A percentile compares a stretch with the other conserved stretches of the same genome.
These are phyloP conservation scores for Steromphala cineraria DNA, from an alignment of 2,888 invertebrate species.

Conservation along the genomic window DNA sequence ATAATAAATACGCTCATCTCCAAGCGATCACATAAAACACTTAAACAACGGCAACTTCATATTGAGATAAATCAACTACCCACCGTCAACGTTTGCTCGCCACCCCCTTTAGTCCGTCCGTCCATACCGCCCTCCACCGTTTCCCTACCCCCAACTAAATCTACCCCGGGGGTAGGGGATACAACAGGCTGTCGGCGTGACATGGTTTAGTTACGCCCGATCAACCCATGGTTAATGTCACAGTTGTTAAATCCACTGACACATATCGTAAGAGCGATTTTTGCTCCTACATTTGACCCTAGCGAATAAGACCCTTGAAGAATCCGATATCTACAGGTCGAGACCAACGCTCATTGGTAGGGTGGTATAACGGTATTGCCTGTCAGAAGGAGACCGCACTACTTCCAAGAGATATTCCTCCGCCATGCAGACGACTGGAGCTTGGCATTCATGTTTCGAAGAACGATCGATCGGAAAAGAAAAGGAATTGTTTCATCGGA, in stretches of 20 bases:
- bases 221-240: neutral
- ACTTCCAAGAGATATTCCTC: neutral
- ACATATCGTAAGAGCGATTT: neutral
- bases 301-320: neutral
- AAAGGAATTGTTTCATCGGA: neutral
- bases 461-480: neutral
- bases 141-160: neutral
- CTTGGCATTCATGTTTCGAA: neutral
- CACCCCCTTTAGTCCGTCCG: slow-evolving; percentile 19
- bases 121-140: neutral
- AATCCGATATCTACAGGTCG: neutral
- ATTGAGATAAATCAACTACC: neutral
- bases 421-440: neutral
- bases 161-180: neutral
- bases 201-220: neutral
- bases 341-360: neutral
- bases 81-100: slow-evolving; percentile 23
- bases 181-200: neutral
- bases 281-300: neutral
- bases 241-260: neutral
- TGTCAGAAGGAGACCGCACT: neutral
- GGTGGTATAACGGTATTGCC: neutral
- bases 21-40: too few species aligned
- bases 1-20: too few species aligned
- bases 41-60: too few species aligned